Evolutionary conservation across 1,140 invertebrate genomes (phyloP).

Genomic region (Oscheius sp.): DNA sequence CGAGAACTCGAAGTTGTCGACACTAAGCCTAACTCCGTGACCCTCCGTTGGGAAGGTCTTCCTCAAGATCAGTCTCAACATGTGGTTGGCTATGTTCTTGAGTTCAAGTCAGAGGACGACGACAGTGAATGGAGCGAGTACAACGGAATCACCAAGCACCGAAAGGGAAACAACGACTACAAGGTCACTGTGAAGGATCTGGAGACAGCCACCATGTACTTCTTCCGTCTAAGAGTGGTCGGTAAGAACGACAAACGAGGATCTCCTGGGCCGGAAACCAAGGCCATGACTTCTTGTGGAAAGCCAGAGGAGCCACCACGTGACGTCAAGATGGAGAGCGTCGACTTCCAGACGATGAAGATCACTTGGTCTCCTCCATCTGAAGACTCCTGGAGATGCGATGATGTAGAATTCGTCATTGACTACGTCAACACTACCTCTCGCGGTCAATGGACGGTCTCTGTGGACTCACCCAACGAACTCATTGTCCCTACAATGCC

Average conservation of each 20-base stretch:
- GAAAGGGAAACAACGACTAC: slow-evolving; percentile 48
- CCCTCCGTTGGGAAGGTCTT: slow-evolving; percentile 56
- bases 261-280: slow-evolving; percentile 56
- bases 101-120: slow-evolving; percentile 59
- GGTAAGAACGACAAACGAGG: slow-evolving; percentile 60
- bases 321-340: slow-evolving; percentile 52
- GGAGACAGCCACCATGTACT: slow-evolving; percentile 57
- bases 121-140: slow-evolving; percentile 53
- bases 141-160: slow-evolving; percentile 55
- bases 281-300: slow-evolving; percentile 57
- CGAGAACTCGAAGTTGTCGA: slow-evolving; percentile 51
- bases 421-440: slow-evolving; percentile 49
- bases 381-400: slow-evolving; percentile 59
- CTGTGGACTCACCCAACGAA: slow-evolving; percentile 39
- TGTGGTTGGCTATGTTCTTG: slow-evolving; percentile 57
- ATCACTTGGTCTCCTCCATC: slow-evolving; percentile 54
- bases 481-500: slow-evolving; percentile 36
- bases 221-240: slow-evolving; percentile 59
- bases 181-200: slow-evolving; percentile 52
- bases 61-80: slow-evolving; percentile 54
- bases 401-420: slow-evolving; percentile 54
- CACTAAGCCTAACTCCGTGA: slow-evolving; percentile 58
- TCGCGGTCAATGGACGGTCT: slow-evolving; percentile 31
- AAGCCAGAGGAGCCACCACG: slow-evolving; percentile 56
- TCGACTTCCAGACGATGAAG: slow-evolving; percentile 54